These are phyloP conservation scores for Hydrozoanthus tunicans DNA, from an alignment of 64 coral and sea anemone species.

Conservation along the genomic window DNA sequence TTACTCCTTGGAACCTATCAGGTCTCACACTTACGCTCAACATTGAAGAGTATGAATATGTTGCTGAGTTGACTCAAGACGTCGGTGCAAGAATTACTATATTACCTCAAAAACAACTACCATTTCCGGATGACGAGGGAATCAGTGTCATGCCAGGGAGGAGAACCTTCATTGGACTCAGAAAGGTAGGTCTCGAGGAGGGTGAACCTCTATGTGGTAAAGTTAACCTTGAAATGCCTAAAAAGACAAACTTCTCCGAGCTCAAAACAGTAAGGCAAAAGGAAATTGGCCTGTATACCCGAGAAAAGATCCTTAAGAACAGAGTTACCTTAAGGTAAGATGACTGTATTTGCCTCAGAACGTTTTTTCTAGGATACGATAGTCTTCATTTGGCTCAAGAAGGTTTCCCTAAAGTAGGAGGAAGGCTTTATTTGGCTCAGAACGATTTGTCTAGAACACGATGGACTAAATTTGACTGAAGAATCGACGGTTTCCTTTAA, in stretches of 20 bases:
- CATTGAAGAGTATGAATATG: slow-evolving; percentile 15
- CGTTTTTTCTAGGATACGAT: too few relatives aligned
- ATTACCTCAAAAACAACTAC: slow-evolving; percentile 15
- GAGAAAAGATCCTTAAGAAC: too few relatives aligned
- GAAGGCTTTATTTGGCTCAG: too few relatives aligned
- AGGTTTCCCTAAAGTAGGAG: too few relatives aligned
- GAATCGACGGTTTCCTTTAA: too few relatives aligned
- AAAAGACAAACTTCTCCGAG: neutral
- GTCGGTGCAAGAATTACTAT: slow-evolving; percentile 18
- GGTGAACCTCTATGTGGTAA: neutral
- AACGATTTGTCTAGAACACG: too few relatives aligned
- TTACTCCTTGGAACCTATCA: neutral
- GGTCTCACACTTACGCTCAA: slow-evolving; percentile 24
- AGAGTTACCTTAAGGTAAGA: too few relatives aligned
- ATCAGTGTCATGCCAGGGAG: slow-evolving; percentile 37
- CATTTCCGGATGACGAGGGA: slow-evolving; percentile 43
- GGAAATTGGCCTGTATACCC: neutral
- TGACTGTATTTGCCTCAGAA: too few relatives aligned
- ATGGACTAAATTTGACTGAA: too few relatives aligned
- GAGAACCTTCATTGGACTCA: slow-evolving; percentile 22
- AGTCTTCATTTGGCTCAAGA: too few relatives aligned
- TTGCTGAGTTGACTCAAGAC: neutral
- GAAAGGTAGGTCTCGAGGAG: neutral
- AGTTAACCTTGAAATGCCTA: too few relatives aligned
- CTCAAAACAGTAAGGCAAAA: neutral